Percentiles rank a stretch among this genome's conserved stretches.
These are phyloP conservation scores for Gallinago media DNA, from an alignment of 2,113 vertebrate genomes.

Conservation along the genomic window DNA sequence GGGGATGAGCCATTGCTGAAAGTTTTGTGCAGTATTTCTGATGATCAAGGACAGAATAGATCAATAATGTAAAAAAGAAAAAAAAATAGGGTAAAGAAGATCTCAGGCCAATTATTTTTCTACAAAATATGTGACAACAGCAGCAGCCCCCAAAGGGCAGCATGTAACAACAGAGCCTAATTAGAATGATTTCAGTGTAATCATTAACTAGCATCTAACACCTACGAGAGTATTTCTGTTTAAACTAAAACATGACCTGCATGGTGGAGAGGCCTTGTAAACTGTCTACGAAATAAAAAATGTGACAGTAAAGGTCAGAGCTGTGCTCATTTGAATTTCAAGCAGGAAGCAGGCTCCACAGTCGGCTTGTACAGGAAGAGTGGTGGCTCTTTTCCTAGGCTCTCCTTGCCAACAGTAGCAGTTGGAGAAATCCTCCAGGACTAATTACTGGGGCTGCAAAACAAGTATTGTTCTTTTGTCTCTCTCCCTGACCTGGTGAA, in stretches of 20 bases:
- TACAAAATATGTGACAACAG: conserved; percentile 83
- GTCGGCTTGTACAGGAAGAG: neutral
- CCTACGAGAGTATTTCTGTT: conserved; percentile 84
- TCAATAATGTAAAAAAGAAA: conserved; percentile 50
- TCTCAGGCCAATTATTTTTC: conserved; percentile 84
- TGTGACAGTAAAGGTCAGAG: conserved; percentile 86
- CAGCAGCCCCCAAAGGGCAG: conserved; percentile 80
- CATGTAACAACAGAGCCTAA: conserved; percentile 84
- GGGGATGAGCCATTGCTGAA: neutral
- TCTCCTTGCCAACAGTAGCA: conserved; percentile 68
- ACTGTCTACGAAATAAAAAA: conserved; percentile 83
- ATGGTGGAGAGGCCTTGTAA: conserved; percentile 84
- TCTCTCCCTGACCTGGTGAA: conserved; percentile 35
- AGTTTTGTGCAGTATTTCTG: conserved; percentile 14
- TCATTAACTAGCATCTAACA: conserved; percentile 87
- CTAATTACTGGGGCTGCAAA: conserved; percentile 82
- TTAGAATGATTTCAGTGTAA: conserved; percentile 86
- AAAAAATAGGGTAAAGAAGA: conserved; percentile 35
- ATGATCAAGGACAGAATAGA: conserved; percentile 64
- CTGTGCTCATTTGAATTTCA: conserved; percentile 83
- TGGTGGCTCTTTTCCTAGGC: conserved; percentile 48
- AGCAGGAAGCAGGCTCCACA: conserved; percentile 70
- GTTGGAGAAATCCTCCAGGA: conserved; percentile 81
- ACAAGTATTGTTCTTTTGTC: conserved; percentile 75
- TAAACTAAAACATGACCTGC: conserved; percentile 88